Conservation (phyloP, 1,140 invertebrate genomes). For the Caligus rogercresseyi region DNA sequence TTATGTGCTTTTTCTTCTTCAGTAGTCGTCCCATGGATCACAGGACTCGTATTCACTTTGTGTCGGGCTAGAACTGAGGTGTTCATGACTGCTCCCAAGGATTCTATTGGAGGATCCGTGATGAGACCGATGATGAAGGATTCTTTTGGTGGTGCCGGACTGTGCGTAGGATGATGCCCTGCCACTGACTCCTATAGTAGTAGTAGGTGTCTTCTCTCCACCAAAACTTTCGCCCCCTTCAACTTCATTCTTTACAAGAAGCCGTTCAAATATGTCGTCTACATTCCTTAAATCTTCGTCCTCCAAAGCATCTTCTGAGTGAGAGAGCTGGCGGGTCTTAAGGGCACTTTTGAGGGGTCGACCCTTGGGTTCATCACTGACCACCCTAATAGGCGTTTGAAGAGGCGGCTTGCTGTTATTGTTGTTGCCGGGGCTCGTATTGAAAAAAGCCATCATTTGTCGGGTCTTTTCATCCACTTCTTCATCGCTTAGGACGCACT, state of each 20-base stretch:
- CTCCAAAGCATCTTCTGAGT: conserved; percentile 11
- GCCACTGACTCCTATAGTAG: no score
- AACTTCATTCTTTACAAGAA: background rate
- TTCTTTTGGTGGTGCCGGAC: background rate
- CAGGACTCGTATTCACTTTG: conserved; percentile 20
- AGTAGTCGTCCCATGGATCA: conserved; percentile 13
- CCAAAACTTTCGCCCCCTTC: background rate
- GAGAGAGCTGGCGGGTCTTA: background rate
- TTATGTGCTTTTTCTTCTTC: no score
- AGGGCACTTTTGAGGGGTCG: background rate
- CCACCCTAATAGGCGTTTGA: no score
- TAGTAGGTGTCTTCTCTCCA: no score
- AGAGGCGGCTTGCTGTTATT: no score
- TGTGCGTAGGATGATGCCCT: no score
- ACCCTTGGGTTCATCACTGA: background rate
- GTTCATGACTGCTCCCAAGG: background rate
- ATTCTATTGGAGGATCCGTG: background rate
- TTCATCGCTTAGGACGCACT: conserved; percentile 4
- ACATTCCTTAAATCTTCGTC: conserved; percentile 16
- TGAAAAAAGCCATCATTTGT: conserved; percentile 18
- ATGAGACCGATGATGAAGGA: background rate
- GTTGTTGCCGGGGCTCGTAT: background rate
- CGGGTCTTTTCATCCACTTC: background rate
- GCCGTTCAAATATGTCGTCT: conserved; percentile 12
- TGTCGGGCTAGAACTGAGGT: conserved; percentile 8